Evolutionary conservation across 2,888 invertebrate species (phyloP).

Genomic region (Callinectes sapidus): DNA sequence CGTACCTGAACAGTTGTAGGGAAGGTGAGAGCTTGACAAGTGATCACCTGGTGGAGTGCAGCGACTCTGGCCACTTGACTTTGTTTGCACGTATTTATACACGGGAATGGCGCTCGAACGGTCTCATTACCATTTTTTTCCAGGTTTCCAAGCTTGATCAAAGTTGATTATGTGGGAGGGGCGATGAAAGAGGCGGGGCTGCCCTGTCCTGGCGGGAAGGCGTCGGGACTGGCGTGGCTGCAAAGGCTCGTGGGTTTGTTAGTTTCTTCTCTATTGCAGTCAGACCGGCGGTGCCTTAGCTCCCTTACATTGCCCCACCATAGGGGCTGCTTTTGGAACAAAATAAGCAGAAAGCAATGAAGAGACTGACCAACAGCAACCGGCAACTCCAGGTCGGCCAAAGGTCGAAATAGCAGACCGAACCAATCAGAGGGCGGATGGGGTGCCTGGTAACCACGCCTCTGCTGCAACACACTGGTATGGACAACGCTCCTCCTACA

Average conservation of each 20-base stretch:
- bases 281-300: background rate
- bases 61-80: background rate
- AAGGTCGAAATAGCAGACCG: conserved; percentile 47
- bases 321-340: background rate
- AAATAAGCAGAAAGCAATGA: background rate
- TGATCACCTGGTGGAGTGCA: conserved; percentile 9
- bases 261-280: background rate
- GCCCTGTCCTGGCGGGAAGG: background rate
- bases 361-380: background rate
- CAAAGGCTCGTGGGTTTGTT: background rate
- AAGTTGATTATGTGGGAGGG: background rate
- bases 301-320: background rate
- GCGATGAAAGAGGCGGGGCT: conserved; percentile 16
- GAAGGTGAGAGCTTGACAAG: background rate
- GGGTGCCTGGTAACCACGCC: conserved; percentile 39
- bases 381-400: conserved; percentile 53
- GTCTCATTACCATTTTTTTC: conserved; percentile 20
- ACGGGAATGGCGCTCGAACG: background rate
- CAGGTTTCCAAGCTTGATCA: conserved; percentile 19
- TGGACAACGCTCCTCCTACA: conserved; percentile 27
- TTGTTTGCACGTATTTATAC: conserved; percentile 22
- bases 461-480: background rate
- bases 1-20: conserved; percentile 15
- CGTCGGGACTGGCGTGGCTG: background rate
- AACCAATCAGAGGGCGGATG: conserved; percentile 42